Evolutionary conservation across 2,797 vertebrate species (phyloP).

Genomic region (Phrynocephalus guinanensis): DNA sequence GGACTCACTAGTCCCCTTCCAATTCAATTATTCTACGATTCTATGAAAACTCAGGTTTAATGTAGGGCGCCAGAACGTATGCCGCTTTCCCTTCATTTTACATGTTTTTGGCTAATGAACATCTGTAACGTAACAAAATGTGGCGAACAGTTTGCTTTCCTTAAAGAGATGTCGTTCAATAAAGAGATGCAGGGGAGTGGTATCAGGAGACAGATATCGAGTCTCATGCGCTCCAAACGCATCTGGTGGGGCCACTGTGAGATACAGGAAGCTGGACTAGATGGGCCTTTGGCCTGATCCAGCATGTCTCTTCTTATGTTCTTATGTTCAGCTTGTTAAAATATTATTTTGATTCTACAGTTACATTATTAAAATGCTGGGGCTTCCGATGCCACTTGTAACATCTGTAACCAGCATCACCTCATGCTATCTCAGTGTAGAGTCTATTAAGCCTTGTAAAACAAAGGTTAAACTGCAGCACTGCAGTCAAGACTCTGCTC

Average conservation of each 20-base stretch:
- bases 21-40: too few relatives aligned
- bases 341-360: neutral
- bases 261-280: too few relatives aligned
- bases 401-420: neutral
- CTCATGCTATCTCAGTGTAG: neutral
- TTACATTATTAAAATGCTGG: neutral
- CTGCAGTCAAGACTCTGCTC: too few relatives aligned
- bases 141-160: neutral
- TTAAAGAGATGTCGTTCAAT: neutral
- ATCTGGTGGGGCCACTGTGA: too few relatives aligned
- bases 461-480: too few relatives aligned
- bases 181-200: too few relatives aligned
- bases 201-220: too few relatives aligned
- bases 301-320: too few relatives aligned
- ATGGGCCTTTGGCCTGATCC: too few relatives aligned
- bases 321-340: neutral
- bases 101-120: conserved; percentile 14
- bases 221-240: too few relatives aligned
- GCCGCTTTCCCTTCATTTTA: neutral
- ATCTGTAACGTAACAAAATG: neutral
- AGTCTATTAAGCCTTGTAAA: neutral
- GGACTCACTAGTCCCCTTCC: too few relatives aligned
- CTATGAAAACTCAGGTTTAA: conserved; percentile 1
- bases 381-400: neutral
- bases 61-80: neutral